Percentiles rank a stretch among this genome's conserved stretches.
phyloP scores from a whole-genome alignment of 2,888 invertebrate species.

The Oscheius onirici region DNA sequence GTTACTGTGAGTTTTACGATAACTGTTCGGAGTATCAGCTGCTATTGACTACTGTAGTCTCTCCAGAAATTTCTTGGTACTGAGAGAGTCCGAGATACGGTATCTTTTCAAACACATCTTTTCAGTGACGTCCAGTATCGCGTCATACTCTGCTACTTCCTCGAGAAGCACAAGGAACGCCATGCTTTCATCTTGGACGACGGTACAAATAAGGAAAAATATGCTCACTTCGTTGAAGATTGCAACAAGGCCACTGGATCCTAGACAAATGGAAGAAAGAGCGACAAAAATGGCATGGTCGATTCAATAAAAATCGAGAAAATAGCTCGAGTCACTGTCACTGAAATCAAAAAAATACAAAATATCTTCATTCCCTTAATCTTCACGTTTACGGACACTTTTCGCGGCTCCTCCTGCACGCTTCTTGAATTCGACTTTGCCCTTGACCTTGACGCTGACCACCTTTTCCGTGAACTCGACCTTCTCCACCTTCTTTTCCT shows the following conservation, averaged over 20 bases:
- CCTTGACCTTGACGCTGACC: slow-evolving; percentile 50
- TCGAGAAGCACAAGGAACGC: slow-evolving; percentile 47
- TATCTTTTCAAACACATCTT: no score
- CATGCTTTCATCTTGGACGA: background rate
- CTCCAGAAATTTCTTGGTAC: no score
- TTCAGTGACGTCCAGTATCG: slow-evolving; percentile 46
- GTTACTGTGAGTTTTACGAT: no score
- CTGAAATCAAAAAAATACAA: no score
- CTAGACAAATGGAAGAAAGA: no score
- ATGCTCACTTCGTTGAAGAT: slow-evolving; percentile 47
- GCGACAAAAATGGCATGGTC: no score
- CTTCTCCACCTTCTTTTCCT: slow-evolving; percentile 44
- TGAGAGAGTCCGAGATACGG: no score
- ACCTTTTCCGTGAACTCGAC: slow-evolving; percentile 55
- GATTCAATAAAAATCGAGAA: no score
- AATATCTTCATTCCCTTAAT: slow-evolving; percentile 6
- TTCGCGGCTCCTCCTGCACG: slow-evolving; percentile 33
- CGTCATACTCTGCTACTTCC: slow-evolving; percentile 56
- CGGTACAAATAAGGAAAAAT: slow-evolving; percentile 38
- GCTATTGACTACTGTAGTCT: no score
- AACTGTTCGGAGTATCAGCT: no score
- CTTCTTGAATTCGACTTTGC: slow-evolving; percentile 57
- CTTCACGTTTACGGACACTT: slow-evolving; percentile 46
- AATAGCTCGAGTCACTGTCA: no score
- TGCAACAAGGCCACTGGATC: slow-evolving; percentile 41